Percentiles rank a stretch among this genome's conserved stretches.
Evolutionary conservation across 1,140 invertebrate species (phyloP).

Genomic region (Metopolophium dirhodum): DNA sequence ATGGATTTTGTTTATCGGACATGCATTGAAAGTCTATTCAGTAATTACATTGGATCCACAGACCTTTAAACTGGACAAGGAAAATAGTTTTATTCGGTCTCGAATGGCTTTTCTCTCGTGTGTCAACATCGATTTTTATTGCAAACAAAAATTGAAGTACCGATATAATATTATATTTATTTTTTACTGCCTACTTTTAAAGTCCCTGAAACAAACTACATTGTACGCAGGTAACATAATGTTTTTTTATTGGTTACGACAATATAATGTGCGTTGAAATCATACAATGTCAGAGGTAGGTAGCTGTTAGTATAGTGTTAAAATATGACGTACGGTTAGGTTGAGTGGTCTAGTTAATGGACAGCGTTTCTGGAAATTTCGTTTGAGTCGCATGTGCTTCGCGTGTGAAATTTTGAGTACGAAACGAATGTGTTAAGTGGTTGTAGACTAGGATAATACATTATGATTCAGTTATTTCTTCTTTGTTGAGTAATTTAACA

Average conservation of each 20-base stretch:
- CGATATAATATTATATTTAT: conserved; percentile 37
- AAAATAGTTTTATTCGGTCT: conserved; percentile 10
- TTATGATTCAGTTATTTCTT: neutral
- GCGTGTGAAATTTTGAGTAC: neutral
- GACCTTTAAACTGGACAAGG: neutral
- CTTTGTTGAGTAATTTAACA: neutral
- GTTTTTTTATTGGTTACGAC: neutral
- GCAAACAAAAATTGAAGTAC: neutral
- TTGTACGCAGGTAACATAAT: neutral
- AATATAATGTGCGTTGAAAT: neutral
- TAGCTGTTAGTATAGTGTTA: neutral
- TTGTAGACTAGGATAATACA: neutral
- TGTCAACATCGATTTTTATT: conserved; percentile 3
- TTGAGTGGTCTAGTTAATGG: neutral
- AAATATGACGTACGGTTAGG: neutral
- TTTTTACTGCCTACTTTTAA: neutral
- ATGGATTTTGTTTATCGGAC: conserved; percentile 42
- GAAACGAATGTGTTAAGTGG: neutral
- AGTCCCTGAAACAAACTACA: neutral
- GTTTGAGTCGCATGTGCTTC: neutral
- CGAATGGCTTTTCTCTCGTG: neutral
- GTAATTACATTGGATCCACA: conserved; percentile 42
- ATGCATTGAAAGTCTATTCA: conserved; percentile 41
- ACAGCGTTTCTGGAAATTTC: neutral
- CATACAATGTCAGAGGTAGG: neutral